These are phyloP conservation scores for Mallotus villosus DNA, from an alignment of 2,797 vertebrate genomes.

Conservation along the genomic window DNA sequence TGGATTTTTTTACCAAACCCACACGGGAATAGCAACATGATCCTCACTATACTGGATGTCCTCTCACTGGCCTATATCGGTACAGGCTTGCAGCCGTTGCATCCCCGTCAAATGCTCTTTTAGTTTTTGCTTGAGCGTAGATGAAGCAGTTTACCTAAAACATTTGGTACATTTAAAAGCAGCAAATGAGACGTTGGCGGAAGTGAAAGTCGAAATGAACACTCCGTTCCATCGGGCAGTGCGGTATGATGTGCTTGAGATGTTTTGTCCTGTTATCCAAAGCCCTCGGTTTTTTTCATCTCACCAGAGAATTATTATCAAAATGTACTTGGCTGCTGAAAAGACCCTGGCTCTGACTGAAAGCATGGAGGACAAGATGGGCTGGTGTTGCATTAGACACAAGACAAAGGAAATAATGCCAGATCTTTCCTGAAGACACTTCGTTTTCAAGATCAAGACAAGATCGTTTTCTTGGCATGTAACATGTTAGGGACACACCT, in stretches of 20 bases:
- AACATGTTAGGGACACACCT: too few relatives aligned
- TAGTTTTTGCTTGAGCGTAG: constrained; percentile 3
- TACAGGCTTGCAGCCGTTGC: neutral
- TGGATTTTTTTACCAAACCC: too few relatives aligned
- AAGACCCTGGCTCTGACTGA: constrained; percentile 16
- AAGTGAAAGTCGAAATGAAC: constrained; percentile 27
- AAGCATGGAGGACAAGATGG: constrained; percentile 9
- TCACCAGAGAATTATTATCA: constrained; percentile 7
- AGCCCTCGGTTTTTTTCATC: constrained; percentile 23
- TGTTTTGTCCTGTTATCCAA: constrained; percentile 42
- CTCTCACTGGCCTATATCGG: too few relatives aligned
- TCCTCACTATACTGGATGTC: neutral
- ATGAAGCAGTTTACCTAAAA: neutral
- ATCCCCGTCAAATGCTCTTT: neutral
- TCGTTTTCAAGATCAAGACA: too few relatives aligned
- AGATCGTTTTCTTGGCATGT: too few relatives aligned
- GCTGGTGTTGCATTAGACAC: constrained; percentile 8
- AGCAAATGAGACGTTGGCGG: constrained; percentile 19
- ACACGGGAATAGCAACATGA: too few relatives aligned
- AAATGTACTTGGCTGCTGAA: constrained; percentile 15
- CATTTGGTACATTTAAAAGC: constrained; percentile 17
- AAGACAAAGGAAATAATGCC: too few relatives aligned
- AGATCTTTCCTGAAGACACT: too few relatives aligned
- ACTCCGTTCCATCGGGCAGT: constrained; percentile 15
- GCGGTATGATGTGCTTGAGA: constrained; percentile 20